Evolutionary conservation across 2,113 vertebrate genomes (phyloP).

Genomic region (Xiphophorus hellerii): DNA sequence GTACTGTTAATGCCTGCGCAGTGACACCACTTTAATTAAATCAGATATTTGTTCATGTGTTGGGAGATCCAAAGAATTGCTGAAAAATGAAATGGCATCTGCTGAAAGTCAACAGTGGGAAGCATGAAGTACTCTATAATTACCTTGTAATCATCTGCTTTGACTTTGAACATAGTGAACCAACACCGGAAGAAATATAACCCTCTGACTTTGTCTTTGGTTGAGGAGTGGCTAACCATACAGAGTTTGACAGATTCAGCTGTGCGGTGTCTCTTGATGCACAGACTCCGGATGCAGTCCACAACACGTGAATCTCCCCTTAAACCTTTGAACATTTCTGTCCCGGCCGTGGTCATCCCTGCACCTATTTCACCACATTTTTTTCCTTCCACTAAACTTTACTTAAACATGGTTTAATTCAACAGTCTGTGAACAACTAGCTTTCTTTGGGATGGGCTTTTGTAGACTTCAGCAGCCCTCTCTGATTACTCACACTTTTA

Average conservation of each 20-base stretch:
- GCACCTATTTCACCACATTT: neutral
- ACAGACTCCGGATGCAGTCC: neutral
- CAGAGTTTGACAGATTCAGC: too few species aligned
- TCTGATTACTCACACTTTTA: too few species aligned
- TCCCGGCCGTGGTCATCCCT: neutral
- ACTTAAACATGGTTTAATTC: neutral
- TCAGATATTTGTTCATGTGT: too few species aligned
- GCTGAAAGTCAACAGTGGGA: too few species aligned
- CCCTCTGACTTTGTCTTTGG: neutral
- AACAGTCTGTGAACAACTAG: too few species aligned
- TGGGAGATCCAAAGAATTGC: too few species aligned
- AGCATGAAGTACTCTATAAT: neutral
- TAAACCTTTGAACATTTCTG: too few species aligned
- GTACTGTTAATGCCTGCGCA: neutral
- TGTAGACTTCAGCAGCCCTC: neutral
- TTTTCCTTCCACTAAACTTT: neutral
- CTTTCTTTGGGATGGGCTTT: neutral
- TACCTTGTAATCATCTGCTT: neutral
- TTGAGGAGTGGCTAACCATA: too few species aligned
- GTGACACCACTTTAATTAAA: too few species aligned
- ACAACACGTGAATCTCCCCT: too few species aligned
- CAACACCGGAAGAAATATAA: neutral
- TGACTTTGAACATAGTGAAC: neutral
- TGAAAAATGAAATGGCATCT: too few species aligned
- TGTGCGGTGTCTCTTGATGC: too few species aligned